These are phyloP conservation scores for Polypedilum vanderplanki DNA, from an alignment of 1,140 invertebrate species.

Conservation along the genomic window DNA sequence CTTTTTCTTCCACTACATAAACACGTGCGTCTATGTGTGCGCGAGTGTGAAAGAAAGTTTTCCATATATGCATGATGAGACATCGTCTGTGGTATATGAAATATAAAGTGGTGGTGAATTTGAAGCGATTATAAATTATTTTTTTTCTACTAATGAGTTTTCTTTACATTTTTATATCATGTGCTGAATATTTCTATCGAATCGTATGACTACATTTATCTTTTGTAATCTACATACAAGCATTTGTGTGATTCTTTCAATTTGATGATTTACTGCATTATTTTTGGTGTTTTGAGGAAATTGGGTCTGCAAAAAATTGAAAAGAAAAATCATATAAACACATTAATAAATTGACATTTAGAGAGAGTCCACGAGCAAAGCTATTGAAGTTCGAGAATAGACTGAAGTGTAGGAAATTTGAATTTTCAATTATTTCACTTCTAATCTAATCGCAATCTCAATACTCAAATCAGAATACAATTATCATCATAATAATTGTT, in stretches of 20 bases:
- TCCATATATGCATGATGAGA: neutral
- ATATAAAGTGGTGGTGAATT: neutral
- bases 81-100: neutral
- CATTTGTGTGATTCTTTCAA: neutral
- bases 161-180: neutral
- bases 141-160: neutral
- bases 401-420: neutral
- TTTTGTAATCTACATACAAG: neutral
- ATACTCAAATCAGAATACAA: too few species aligned
- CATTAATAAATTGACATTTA: neutral
- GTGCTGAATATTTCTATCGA: neutral
- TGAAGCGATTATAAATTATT: neutral
- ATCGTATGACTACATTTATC: constrained; percentile 8
- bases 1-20: too few species aligned
- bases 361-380: neutral
- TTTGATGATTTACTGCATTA: constrained; percentile 3
- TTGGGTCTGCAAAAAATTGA: neutral
- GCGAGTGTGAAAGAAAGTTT: constrained; percentile 5
- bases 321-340: neutral
- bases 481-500: too few species aligned
- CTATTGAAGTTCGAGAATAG: neutral
- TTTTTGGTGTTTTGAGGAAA: constrained; percentile 12
- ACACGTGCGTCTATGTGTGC: too few species aligned
- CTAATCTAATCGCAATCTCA: neutral
- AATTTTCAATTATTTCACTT: neutral